phyloP scores from a whole-genome alignment of 2,797 vertebrate species.

The Vespertilio murinus region DNA sequence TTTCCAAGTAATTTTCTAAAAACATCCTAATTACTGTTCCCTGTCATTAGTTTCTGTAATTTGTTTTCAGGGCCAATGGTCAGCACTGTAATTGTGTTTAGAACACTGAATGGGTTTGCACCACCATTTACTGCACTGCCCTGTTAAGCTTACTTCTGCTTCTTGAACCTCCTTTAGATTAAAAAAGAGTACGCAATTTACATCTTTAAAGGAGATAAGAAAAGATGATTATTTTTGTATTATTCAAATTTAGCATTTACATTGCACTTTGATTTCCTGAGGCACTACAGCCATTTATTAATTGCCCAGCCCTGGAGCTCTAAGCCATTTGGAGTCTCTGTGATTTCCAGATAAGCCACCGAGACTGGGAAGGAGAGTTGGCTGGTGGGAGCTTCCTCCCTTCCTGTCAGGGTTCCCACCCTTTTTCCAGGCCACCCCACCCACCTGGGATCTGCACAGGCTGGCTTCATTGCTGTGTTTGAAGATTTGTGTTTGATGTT shows the following conservation, averaged over 20 bases:
- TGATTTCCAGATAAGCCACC: constrained; percentile 57
- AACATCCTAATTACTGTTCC: constrained; percentile 41
- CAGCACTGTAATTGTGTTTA: constrained; percentile 47
- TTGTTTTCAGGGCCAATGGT: constrained; percentile 68
- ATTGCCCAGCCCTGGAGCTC: constrained; percentile 12
- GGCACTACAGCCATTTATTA: constrained; percentile 18
- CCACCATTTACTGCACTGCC: not conserved
- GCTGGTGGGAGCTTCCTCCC: constrained; percentile 44
- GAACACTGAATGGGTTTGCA: not conserved
- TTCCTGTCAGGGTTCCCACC: constrained; percentile 63
- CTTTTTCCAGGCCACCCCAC: constrained; percentile 62
- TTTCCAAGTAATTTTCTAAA: constrained; percentile 72
- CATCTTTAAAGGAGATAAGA: constrained; percentile 56
- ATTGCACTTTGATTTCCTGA: constrained; percentile 35
- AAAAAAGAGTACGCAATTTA: constrained; percentile 28
- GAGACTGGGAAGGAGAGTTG: not conserved
- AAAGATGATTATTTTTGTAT: constrained; percentile 40
- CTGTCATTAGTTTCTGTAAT: constrained; percentile 68
- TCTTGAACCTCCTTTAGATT: constrained; percentile 52
- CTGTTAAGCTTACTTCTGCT: not conserved
- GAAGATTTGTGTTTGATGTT: constrained; percentile 77
- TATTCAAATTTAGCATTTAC: constrained; percentile 35
- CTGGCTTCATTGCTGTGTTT: constrained; percentile 66
- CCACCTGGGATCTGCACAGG: constrained; percentile 66
- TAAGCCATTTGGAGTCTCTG: constrained; percentile 14